Base-by-base conservation (phyloP, 2,888 invertebrate species). In the Habrosyne pyritoides region DNA sequence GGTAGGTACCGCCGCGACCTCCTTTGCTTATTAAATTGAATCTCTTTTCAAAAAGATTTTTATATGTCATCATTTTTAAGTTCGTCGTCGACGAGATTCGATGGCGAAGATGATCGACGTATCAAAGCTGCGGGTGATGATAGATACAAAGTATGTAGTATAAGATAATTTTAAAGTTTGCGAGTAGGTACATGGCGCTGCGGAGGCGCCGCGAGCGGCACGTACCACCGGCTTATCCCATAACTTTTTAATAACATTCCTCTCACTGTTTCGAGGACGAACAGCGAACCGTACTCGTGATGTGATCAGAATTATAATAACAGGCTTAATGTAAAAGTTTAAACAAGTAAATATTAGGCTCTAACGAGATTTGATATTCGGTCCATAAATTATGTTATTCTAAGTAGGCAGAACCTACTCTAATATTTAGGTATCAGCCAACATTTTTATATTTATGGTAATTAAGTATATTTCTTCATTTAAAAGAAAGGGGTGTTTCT, bases 221-320 rank as follows among this genome's bases (percentile, higher is more conserved):
- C 89, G 87, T 87, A 80, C 69, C 69, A 60, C 65, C 71, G 75
- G 85, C 87, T 88, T 86, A 88, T 89, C 84, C 86, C 84, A 85
- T 86, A 90, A 91, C 90, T 91, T 91, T 91, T 88, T 91, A 91
- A 91, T 91, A 90, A 88, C 86, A 86, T 90, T 88, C 85, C 83
- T 81, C 81, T 79, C 83, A 81, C 73, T 81, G 84, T 83, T 86
- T 79, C 77, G 81, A 83, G 83, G 81, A 79, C 80, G 84, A 80
- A 76, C 81, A 76, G 75, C 78, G 84, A 81, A 75, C 83, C 83
- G 82, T 77, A 81, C 80, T 86, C 83, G 83, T 79, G 84, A 82
- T 88, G 86, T 87, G 86, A 79, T 73, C 79, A 72, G 86, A 82
- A 84, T 86, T 79, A 75, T 75, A 82, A 83, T 75, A 74, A 68